Evolutionary conservation across 1,140 invertebrate genomes (phyloP).

Genomic region (Hypsibius dujardini): DNA sequence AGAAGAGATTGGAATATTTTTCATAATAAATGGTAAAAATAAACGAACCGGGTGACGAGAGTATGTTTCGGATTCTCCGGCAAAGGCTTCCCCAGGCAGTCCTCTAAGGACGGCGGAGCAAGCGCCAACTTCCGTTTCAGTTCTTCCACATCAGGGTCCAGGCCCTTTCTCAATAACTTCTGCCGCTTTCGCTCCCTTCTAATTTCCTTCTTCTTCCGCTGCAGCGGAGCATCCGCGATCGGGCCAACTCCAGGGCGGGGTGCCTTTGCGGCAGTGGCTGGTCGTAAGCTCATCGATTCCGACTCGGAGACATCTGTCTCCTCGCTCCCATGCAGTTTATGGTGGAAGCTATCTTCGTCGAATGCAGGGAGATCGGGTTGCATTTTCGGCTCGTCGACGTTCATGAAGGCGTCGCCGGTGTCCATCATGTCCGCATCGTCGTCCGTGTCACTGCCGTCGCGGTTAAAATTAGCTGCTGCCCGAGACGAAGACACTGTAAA

Average conservation of each 20-base stretch:
- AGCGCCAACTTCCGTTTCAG: not conserved
- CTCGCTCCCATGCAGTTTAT: not conserved
- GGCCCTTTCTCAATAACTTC: constrained; percentile 22
- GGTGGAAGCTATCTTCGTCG: not conserved
- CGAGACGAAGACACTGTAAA: not conserved
- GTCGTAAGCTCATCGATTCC: not conserved
- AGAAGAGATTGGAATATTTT: too few relatives aligned
- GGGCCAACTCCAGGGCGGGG: constrained; percentile 23
- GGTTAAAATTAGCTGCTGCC: constrained; percentile 2
- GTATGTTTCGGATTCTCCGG: constrained; percentile 44
- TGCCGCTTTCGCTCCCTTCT: constrained; percentile 25
- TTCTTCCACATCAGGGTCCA: constrained; percentile 26
- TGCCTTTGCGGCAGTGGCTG: not conserved
- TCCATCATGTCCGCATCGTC: not conserved
- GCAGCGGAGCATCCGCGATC: constrained; percentile 22
- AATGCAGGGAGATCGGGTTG: constrained; percentile 2
- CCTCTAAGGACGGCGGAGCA: constrained; percentile 32
- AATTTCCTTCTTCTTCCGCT: constrained; percentile 26
- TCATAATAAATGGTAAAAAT: too few relatives aligned
- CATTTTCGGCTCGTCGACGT: not conserved
- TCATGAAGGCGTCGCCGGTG: not conserved
- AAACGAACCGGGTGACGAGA: constrained; percentile 33
- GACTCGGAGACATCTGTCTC: not conserved
- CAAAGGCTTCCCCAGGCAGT: constrained; percentile 47
- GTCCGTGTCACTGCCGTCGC: not conserved